Percentiles rank a stretch among this genome's conserved stretches.
Evolutionary conservation across 2,113 vertebrate species (phyloP).

Genomic region (Ptyas mucosa): DNA sequence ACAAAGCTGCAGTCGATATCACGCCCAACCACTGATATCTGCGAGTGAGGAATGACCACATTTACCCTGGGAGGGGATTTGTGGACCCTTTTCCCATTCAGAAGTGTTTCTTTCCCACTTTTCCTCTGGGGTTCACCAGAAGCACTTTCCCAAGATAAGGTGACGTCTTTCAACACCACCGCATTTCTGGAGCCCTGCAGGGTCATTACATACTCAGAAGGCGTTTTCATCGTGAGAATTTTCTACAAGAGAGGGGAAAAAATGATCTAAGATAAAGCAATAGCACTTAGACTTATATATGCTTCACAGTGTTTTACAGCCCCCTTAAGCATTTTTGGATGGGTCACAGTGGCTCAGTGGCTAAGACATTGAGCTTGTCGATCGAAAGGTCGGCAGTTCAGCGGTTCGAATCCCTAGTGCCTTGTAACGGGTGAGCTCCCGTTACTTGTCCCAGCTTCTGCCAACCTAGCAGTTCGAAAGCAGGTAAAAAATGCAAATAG

Average conservation of each 20-base stretch:
- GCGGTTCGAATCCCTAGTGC: too few species aligned
- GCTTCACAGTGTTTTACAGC: too few species aligned
- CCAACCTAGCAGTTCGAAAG: too few species aligned
- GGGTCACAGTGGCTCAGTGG: too few species aligned
- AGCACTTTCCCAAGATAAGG: slow-evolving; percentile 69
- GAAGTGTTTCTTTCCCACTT: not conserved
- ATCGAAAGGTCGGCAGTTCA: too few species aligned
- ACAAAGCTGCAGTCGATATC: slow-evolving; percentile 1
- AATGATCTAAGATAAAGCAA: slow-evolving; percentile 6
- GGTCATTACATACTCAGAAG: slow-evolving; percentile 70
- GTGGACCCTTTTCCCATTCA: not conserved
- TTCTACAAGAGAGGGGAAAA: slow-evolving; percentile 65
- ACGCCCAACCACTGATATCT: not conserved
- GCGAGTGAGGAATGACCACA: not conserved
- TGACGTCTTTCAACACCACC: slow-evolving; percentile 73
- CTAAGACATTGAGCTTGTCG: too few species aligned
- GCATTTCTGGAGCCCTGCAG: slow-evolving; percentile 61
- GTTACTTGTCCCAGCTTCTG: too few species aligned
- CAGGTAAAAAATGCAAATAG: too few species aligned
- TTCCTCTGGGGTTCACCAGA: slow-evolving; percentile 3
- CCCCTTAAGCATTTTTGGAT: too few species aligned
- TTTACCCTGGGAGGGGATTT: not conserved
- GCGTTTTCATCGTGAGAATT: slow-evolving; percentile 73
- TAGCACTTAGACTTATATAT: too few species aligned
- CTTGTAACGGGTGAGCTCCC: too few species aligned